phyloP scores from a whole-genome alignment of 2,797 vertebrate species.

The Naso thynnoides region DNA sequence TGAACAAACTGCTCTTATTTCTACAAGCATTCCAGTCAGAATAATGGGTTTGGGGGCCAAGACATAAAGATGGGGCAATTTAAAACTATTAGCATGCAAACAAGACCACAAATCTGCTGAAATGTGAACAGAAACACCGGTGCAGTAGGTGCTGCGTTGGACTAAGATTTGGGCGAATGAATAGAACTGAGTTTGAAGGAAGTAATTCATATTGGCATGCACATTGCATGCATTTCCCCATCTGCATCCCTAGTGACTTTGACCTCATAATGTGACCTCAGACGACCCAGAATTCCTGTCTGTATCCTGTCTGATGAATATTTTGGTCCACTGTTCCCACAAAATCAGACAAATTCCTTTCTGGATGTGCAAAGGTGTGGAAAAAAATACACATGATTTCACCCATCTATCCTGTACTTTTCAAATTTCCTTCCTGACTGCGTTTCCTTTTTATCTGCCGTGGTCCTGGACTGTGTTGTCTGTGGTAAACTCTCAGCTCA shows the following conservation, averaged over 20 bases:
- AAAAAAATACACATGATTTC: constrained; percentile 39
- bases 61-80: background rate
- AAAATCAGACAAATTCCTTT: constrained; percentile 39
- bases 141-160: background rate
- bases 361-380: constrained; percentile 41
- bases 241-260: background rate
- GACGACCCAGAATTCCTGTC: constrained; percentile 47
- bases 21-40: constrained; percentile 4
- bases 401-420: constrained; percentile 22
- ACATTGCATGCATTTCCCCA: constrained; percentile 26
- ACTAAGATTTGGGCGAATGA: background rate
- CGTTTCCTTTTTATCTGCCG: constrained; percentile 39
- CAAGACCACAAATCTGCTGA: background rate
- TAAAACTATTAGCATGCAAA: background rate
- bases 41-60: background rate
- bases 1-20: constrained; percentile 10
- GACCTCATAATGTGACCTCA: constrained; percentile 8
- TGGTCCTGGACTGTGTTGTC: constrained; percentile 19
- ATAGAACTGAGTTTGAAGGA: constrained; percentile 10
- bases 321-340: constrained; percentile 42
- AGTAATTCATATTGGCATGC: constrained; percentile 20
- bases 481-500: constrained; percentile 28
- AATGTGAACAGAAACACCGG: background rate
- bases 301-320: constrained; percentile 24
- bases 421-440: constrained; percentile 35